Evolutionary conservation across 2,113 vertebrate genomes (phyloP).

Genomic region (Rhinopomastus cyanomelas): DNA sequence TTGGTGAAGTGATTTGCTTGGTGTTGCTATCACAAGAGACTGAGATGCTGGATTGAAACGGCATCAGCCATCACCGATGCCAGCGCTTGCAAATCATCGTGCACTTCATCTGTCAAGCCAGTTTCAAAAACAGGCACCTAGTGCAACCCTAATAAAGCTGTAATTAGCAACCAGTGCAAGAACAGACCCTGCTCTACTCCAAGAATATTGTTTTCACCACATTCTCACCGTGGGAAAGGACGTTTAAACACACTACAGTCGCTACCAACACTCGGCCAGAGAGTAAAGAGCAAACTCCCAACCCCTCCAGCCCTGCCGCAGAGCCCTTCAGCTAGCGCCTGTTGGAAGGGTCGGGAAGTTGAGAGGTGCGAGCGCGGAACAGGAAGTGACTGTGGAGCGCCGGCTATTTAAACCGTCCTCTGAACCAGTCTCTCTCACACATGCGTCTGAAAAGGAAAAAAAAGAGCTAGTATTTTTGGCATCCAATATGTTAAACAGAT

Average conservation of each 20-base stretch:
- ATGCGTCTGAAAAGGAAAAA: background rate
- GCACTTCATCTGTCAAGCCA: background rate
- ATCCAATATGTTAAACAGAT: constrained; percentile 19
- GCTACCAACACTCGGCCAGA: background rate
- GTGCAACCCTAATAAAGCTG: background rate
- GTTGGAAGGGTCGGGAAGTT: background rate
- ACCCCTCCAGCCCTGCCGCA: background rate
- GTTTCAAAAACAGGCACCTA: background rate
- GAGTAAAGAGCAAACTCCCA: background rate
- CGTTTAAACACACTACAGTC: background rate
- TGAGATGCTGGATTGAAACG: background rate
- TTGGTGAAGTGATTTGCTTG: background rate
- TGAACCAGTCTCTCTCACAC: constrained; percentile 10
- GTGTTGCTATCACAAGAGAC: background rate
- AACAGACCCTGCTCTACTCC: background rate
- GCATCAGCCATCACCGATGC: background rate
- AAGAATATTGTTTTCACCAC: background rate
- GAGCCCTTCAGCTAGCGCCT: background rate
- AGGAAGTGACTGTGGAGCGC: constrained; percentile 38
- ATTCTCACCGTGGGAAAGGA: background rate
- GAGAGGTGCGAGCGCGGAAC: background rate
- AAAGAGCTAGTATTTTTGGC: background rate
- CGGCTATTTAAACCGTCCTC: constrained; percentile 34
- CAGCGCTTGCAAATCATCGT: background rate
- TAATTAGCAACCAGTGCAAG: background rate